Evolutionary conservation across 2,113 vertebrate species (phyloP), one percentile per base, ranked within the genome.

Genomic region (Myotis lucifugus): DNA sequence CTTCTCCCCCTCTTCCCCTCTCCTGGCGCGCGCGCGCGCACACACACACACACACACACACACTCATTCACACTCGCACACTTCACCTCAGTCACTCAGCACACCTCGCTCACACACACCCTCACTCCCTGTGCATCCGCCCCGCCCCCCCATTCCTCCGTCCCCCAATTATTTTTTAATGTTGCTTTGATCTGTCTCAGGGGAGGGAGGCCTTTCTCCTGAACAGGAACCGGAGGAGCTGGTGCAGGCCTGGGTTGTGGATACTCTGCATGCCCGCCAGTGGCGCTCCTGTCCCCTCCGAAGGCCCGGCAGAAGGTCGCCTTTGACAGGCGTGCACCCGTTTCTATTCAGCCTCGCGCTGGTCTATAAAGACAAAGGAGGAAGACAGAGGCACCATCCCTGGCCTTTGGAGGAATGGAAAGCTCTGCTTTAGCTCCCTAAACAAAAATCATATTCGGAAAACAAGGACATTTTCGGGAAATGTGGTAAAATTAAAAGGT

Each of bases 401-500:
- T 96, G 94, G 96, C 92, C 90, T 97, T 95, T 93, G 56, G 29
- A 95, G 96, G 90, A 97, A 89, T 21, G 88, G 76, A 91, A 79
- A 59, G 84, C 83, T 96, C 61, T 50, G 84, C 29, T 94, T 96
- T 79, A 95, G 13, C n/a, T 85, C 95, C 9, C 40, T 5, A 3
- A 93, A 46, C 46, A 82, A 84, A 96, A 97, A 96, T 94, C 95
- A 54, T 85, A 93, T 94, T 32, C 54, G 12, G 5, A 50, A 90
- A 77, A 95, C 95, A 93, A 95, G 82, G 15, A 94, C 88, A 95
- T 97, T 95, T 73, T 90, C 48, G 76, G 21, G 92, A 95, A 96
- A 9, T 29, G 59, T 95, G 42, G n/a, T 64, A 83, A 59, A 97
- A 97, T 98, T 96, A 96, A 97, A 97, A 81, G 11, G 29, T 84